These are phyloP conservation scores for Macrotis lagotis DNA, from an alignment of 2,113 vertebrate species.

Conservation along the genomic window DNA sequence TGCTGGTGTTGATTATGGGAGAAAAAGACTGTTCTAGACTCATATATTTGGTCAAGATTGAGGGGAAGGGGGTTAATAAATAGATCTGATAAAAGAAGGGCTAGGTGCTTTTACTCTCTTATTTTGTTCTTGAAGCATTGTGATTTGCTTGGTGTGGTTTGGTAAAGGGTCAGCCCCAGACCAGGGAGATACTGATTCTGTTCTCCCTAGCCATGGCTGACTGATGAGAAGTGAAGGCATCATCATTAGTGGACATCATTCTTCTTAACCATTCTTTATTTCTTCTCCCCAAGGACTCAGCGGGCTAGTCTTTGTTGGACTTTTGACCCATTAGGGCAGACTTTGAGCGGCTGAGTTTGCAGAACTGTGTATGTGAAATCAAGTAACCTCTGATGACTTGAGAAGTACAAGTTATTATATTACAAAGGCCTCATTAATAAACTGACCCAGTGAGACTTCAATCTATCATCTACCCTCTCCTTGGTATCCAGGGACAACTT, in stretches of 20 bases:
- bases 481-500: constrained; percentile 55
- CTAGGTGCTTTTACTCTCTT: fast-evolving
- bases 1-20: not conserved
- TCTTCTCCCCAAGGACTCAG: not conserved
- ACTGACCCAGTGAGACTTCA: constrained; percentile 59
- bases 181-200: not conserved
- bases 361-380: constrained; percentile 72
- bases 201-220: not conserved
- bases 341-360: not conserved
- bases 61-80: not conserved
- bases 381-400: constrained; percentile 74
- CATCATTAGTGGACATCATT: not conserved
- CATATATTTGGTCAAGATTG: not conserved
- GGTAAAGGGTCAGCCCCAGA: not conserved
- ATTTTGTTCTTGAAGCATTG: not conserved
- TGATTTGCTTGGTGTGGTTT: too few relatives aligned
- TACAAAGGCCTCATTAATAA: constrained; percentile 79
- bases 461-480: constrained; percentile 55
- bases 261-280: not conserved
- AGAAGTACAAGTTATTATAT: constrained; percentile 81
- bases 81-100: not conserved
- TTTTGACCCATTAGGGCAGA: not conserved
- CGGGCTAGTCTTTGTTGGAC: not conserved
- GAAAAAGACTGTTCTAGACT: not conserved
- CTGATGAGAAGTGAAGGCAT: not conserved